Evolutionary conservation across 2,113 vertebrate genomes (phyloP), one percentile per base, ranked within the genome.

Genomic region (Prochilodus magdalenae): DNA sequence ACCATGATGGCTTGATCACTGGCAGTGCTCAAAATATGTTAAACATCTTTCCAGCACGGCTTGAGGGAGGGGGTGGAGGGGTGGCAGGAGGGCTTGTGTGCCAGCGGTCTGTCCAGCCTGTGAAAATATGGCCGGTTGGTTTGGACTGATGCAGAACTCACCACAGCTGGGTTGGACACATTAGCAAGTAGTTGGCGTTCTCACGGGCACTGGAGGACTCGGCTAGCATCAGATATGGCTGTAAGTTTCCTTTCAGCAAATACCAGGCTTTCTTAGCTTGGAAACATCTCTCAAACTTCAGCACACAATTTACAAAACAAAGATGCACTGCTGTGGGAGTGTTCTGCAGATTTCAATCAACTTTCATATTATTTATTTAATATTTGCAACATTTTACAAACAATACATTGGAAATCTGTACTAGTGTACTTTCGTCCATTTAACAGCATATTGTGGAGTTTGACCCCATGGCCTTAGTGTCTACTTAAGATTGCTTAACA

Each of bases 181-280:
- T 51, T 7, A 18, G 49, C 49, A 4, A 22, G 53, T 4, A 1
- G 18, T 20, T 55, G 53, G 53, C 16, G 11, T 60, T 60, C 57
- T 60, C 24, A 60, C 57, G 22, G 49, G 49, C 49, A 18, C 49
- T 51, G 49, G 14, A 16, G 49, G 53, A 57, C 22, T 7, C 53
- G n/a, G 57, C 8, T n/a, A 60, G 8, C 69, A 51, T 73, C 78
- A 80, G 57, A 80, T 80, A 63, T 13, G 7, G 53, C 79, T 30
- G 44, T 44, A 83, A 73, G 76, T 79, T 78, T 83, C 27, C 69
- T 44, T 73, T 30, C 27, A 65, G 71, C 11, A 40, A 44, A 81
- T 81, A 55, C 79, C 73, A 65, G 63, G 70, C 70, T 15, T 80
- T 59, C 36, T 1, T 29, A 55, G 26, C 24, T 62, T 51, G 65